phyloP scores from a whole-genome alignment of 64 coral and sea anemone genomes.

The Pachyseris speciosa region DNA sequence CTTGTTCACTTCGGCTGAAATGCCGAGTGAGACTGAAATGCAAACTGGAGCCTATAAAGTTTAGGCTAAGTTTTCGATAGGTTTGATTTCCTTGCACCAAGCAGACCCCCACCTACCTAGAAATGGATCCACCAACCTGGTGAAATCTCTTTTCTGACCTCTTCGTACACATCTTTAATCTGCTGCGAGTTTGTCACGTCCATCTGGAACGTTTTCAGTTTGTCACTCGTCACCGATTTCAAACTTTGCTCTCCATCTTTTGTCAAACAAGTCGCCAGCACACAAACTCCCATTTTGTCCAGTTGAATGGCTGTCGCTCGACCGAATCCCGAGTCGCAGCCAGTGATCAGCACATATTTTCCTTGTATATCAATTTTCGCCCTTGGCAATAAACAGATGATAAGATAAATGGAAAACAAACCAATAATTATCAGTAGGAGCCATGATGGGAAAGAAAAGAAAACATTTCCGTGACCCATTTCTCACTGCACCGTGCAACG shows the following conservation, averaged over 20 bases:
- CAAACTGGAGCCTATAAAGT: too few species aligned
- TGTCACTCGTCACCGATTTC: slow-evolving; percentile 14
- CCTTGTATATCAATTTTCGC: slow-evolving; percentile 21
- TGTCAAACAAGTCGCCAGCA: slow-evolving; percentile 75
- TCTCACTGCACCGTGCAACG: too few species aligned
- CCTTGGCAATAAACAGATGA: neutral
- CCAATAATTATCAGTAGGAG: slow-evolving; percentile 1
- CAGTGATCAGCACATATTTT: slow-evolving; percentile 72
- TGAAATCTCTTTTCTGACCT: slow-evolving; percentile 42
- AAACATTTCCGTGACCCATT: neutral
- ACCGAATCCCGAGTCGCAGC: slow-evolving; percentile 80
- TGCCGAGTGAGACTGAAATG: too few species aligned
- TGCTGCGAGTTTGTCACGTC: slow-evolving; percentile 61
- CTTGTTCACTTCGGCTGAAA: too few species aligned
- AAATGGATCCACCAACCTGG: neutral
- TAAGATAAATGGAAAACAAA: neutral
- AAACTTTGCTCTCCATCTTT: slow-evolving; percentile 43
- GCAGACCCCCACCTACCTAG: neutral
- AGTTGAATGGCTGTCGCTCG: slow-evolving; percentile 49
- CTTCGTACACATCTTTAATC: slow-evolving; percentile 54
- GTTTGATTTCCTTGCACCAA: too few species aligned
- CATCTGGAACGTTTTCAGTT: slow-evolving; percentile 26
- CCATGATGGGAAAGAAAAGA: neutral
- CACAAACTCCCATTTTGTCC: slow-evolving; percentile 59
- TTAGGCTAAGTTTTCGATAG: too few species aligned